These are phyloP conservation scores for Cynocephalus volans DNA, from an alignment of 2,113 vertebrate species.

Conservation along the genomic window DNA sequence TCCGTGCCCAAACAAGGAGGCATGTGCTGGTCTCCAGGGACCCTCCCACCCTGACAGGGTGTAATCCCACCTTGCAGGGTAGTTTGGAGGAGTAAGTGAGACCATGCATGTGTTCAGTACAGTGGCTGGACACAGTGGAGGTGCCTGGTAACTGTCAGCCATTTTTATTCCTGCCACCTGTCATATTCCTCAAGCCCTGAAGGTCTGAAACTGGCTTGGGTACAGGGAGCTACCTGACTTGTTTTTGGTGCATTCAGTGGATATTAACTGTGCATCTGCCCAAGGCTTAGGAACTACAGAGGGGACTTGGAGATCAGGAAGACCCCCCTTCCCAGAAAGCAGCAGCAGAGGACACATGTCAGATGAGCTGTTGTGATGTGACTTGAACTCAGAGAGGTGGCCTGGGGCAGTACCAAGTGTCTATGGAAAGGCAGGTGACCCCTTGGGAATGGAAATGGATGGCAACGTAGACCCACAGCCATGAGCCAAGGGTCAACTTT, in stretches of 20 bases:
- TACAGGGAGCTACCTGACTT: background rate
- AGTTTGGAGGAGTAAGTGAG: background rate
- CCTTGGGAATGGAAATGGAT: background rate
- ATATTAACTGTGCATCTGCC: background rate
- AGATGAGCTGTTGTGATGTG: background rate
- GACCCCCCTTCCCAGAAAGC: background rate
- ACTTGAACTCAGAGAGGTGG: background rate
- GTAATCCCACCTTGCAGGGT: background rate
- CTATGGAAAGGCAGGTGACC: background rate
- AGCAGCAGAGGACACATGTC: background rate
- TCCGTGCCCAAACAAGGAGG: no score
- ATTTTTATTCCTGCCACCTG: background rate
- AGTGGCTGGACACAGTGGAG: background rate
- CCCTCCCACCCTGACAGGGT: no score
- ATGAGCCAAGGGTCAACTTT: background rate
- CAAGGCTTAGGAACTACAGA: background rate
- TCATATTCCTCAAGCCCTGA: background rate
- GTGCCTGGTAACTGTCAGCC: background rate
- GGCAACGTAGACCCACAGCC: background rate
- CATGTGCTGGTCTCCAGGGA: no score
- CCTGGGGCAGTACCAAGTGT: background rate
- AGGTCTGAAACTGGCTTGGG: background rate
- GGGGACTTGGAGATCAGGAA: background rate
- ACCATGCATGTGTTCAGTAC: background rate
- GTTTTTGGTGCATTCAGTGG: background rate